Percentiles rank a stretch among this genome's conserved stretches.
These are phyloP conservation scores for Bucco capensis DNA, from an alignment of 2,113 vertebrate genomes.

Conservation along the genomic window DNA sequence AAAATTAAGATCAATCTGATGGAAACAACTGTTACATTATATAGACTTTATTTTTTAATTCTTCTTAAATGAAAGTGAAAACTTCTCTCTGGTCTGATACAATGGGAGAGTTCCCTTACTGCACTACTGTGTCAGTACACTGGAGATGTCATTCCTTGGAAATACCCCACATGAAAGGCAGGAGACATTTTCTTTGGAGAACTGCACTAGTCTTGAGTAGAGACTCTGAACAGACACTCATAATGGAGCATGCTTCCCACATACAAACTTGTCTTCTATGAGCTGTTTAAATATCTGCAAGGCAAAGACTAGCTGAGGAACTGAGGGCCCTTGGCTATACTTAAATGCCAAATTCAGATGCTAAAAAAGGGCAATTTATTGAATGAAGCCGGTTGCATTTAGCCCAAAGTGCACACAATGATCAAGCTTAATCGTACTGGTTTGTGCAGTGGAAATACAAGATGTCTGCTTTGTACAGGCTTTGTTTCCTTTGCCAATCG, in stretches of 20 bases:
- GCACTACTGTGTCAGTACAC: not conserved
- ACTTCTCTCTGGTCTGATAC: not conserved
- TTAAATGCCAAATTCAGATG: not conserved
- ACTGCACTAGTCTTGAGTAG: not conserved
- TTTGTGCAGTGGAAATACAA: not conserved
- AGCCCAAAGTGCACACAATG: not conserved
- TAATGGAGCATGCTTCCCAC: not conserved
- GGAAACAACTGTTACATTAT: not conserved
- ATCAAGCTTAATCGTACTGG: not conserved
- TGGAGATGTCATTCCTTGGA: not conserved
- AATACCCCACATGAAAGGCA: rapidly evolving
- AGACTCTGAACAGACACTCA: not conserved
- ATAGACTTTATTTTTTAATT: not conserved
- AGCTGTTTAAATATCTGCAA: not conserved
- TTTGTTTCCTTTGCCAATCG: not conserved
- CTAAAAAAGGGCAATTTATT: not conserved
- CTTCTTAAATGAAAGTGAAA: not conserved
- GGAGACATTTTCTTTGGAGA: not conserved
- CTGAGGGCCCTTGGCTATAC: not conserved
- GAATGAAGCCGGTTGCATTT: not conserved
- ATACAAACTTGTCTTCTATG: not conserved
- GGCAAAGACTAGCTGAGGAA: not conserved
- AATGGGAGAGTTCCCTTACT: not conserved
- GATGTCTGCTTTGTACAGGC: not conserved
- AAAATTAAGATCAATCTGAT: not conserved